Evolutionary conservation across 2,113 vertebrate genomes (phyloP), one percentile per base, ranked within the genome.

Genomic region (Shinisaurus crocodilurus): DNA sequence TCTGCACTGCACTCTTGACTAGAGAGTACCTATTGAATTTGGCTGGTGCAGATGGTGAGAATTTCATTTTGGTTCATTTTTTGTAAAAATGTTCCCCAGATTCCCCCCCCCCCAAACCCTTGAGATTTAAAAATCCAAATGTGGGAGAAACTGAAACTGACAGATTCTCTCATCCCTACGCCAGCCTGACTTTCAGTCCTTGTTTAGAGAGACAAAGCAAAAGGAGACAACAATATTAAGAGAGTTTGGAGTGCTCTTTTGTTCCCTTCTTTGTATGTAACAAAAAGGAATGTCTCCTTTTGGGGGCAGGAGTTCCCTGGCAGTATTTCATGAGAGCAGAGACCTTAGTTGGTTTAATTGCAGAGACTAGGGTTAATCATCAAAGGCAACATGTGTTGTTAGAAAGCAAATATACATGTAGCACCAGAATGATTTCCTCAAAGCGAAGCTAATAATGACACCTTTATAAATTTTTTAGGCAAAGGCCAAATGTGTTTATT

Each of bases 301-400:
- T 69, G 0, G 0, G 90, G 82, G 29, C 2, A 32, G 25, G 29
- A 69, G 12, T 25, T 90, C 84, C 25, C 63, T 0, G 0, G 85
- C 87, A 92, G 34, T 67, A 79, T 0, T 0, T 89, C 82, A 37
- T 0, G 0, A 76, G 82, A 74, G 16, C 10, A 54, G 54, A 81
- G 5, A 29, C 76, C 65, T 87, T 86, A 74, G 85, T 75, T 91
- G 50, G n/a, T 2, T 57, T 8, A 0, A 65, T 92, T 94, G 85
- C 40, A 67, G 57, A 90, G 37, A 88, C 50, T n/a, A 65, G 45
- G 0, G 23, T 83, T 72, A 77, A 60, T 86, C 91, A 77, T 88
- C 86, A 89, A 77, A 86, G 48, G 15, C 12, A 54, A 54, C 0
- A 0, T 86, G 15, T 57, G 2, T 81, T n/a, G 12, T 80, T 25